Evolutionary conservation across 1,140 invertebrate genomes (phyloP).

Genomic region (Temnothorax curvispinosus): DNA sequence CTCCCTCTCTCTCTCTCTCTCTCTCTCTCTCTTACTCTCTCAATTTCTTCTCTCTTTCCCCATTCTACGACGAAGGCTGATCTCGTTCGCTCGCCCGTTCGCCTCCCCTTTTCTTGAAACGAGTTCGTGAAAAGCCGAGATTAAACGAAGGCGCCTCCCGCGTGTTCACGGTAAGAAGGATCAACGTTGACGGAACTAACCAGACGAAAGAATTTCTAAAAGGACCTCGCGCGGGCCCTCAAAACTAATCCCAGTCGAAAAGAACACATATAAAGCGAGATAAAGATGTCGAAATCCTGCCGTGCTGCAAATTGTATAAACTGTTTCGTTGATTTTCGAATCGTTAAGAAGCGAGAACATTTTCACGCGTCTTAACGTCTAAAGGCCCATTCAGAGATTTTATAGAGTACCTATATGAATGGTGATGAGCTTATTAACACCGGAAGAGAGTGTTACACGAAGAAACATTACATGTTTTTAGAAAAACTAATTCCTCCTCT

Average conservation of each 20-base stretch:
- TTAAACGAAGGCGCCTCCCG: constrained; percentile 69
- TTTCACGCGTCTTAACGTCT: background rate
- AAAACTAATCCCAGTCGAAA: constrained; percentile 75
- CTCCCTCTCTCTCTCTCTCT: background rate
- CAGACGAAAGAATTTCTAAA: constrained; percentile 74
- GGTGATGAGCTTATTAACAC: background rate
- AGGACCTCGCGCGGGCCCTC: constrained; percentile 67
- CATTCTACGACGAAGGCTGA: constrained; percentile 32
- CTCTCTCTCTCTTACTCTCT: background rate
- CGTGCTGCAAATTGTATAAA: constrained; percentile 27
- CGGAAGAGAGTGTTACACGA: background rate
- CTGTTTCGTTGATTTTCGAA: background rate
- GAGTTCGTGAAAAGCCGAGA: constrained; percentile 63
- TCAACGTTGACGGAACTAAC: constrained; percentile 77
- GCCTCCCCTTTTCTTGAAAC: constrained; percentile 7
- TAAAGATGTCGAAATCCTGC: constrained; percentile 5
- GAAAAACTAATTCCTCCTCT: background rate
- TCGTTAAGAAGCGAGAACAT: background rate
- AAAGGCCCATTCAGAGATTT: background rate
- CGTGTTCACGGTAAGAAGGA: constrained; percentile 74
- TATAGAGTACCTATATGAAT: background rate
- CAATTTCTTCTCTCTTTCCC: constrained; percentile 1
- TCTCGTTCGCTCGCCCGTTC: background rate
- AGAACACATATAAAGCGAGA: constrained; percentile 61
- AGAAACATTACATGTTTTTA: background rate